Base-by-base conservation (phyloP, 1,140 invertebrate species). In the Gerris buenoi region DNA sequence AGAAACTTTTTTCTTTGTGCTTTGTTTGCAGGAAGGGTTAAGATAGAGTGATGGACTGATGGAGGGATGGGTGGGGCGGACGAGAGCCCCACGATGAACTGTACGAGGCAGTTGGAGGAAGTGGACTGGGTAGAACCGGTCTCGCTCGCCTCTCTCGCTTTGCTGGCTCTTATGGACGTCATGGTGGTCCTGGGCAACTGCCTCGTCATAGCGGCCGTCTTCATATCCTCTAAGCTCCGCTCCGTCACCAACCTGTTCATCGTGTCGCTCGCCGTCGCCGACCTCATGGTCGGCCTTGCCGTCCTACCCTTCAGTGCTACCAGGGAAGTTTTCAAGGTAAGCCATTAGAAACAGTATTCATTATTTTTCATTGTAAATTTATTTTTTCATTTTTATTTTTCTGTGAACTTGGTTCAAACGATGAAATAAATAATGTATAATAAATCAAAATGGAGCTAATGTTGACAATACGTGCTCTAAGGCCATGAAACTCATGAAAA, bases 231-330 rank as follows among this genome's bases (percentile, higher is more conserved):
- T 57, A 95, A 95, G 76, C 82, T 96, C 63, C 83, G 91, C 60
- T 93, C 91, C 65, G 91, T 95, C 68, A 97, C 94, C 57, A 97
- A 97, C 78, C 84, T 94, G 74, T 96, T 97, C 79, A 97, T 98
- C 73, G 86, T 95, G 29, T 95, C 91, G 26, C 81, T 97, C 69
- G 95, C 94, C 0, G 87, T 95, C 1, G 91, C 93, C 29, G 95
- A 97, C 79, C 82, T 97, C 27, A 80, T 95, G 73, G 90, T 97
- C 13, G 93, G 93, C 0, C 77, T 95, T 1, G 89, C 89, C 18
- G 92, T 96, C n/a, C 79, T 95, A 64, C 91, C 91, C 0, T 94
- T 94, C 77, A 92, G 89, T 22, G 88, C 91, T 66, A 90, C 88
- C 3, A 87, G 89, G 82, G 90, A 93, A 77, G 89, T 93, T n/a